Evolutionary conservation across 2,888 invertebrate genomes (phyloP).

Genomic region (Leptinotarsa peninsularis): DNA sequence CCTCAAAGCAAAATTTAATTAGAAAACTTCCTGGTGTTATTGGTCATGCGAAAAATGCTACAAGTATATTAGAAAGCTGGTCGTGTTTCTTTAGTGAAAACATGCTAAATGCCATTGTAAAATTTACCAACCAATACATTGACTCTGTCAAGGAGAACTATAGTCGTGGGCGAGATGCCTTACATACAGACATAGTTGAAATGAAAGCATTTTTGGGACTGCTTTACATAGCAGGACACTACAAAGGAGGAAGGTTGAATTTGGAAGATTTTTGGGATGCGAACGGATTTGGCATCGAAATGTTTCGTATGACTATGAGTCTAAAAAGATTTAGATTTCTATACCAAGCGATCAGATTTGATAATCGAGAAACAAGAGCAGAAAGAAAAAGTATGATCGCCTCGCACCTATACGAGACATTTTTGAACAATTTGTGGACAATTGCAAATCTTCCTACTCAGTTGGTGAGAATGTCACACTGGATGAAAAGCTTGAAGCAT

Average conservation of each 20-base stretch:
- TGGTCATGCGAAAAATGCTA: conserved; percentile 10
- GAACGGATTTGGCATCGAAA: conserved; percentile 51
- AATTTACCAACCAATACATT: conserved; percentile 50
- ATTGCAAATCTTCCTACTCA: conserved; percentile 25
- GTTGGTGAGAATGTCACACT: conserved; percentile 32
- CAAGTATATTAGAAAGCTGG: conserved; percentile 12
- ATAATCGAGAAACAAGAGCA: too few species aligned
- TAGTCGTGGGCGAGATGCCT: conserved; percentile 42
- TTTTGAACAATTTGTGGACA: conserved; percentile 41
- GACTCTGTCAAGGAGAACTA: conserved; percentile 41
- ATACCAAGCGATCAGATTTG: too few species aligned
- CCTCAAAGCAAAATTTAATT: conserved; percentile 10
- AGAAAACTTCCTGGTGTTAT: conserved; percentile 8
- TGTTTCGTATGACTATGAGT: conserved; percentile 52
- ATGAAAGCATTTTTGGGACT: conserved; percentile 54
- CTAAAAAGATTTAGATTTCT: conserved; percentile 50
- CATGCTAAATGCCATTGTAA: conserved; percentile 49
- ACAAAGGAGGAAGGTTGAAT: conserved; percentile 46
- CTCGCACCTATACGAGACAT: conserved; percentile 22
- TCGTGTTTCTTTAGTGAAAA: conserved; percentile 15
- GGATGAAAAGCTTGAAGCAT: too few species aligned
- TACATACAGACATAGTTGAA: conserved; percentile 50
- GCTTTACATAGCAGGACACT: conserved; percentile 54
- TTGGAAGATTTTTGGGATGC: conserved; percentile 52
- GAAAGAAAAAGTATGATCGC: too few species aligned